Evolutionary conservation across 2,797 vertebrate species (phyloP), one percentile per base, ranked within the genome.

Genomic region (Sternotherus odoratus): DNA sequence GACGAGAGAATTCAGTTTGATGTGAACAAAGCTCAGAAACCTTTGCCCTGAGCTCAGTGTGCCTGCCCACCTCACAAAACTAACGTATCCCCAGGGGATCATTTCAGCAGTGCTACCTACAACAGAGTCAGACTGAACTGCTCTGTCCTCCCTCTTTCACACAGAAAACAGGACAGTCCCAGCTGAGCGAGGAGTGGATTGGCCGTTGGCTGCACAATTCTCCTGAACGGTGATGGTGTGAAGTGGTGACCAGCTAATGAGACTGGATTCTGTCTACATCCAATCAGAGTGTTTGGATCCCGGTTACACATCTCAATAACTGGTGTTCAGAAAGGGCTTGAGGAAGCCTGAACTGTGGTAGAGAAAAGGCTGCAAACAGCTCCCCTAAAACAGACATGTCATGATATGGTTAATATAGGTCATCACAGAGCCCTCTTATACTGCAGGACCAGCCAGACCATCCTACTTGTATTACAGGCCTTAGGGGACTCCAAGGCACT

Each of bases 391-490:
- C 30, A 3, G 4, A 6, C 17, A 43, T 77, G 78, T 36, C 0
- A 8, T 26, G 53, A 53, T 0, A 0, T 6, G 5, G 85, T 84
- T 39, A 92, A 96, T 91, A 85, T 85, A 82, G 95, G 92, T 95
- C 94, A 96, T 9, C n/a, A 13, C 12, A 75, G 39, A 28, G 15
- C 72, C 12, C 15, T 17, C 43, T 30, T 28, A 26, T 4, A 15
- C 7, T 4, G 23, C 39, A 74, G 36, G 39, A 46, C 43, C 39
- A 48, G 72, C 43, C 24, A 10, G 7, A 28, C 39, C 6, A 4
- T 15, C 69, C 4, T 24, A 74, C 39, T 21, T 75, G 26, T 46
- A 46, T 12, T 4, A 17, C 39, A 46, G 26, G 24, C n/a, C 19
- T 5, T n/a, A n/a, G n/a, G 28, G 43, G 39, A 28, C 13, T 74